phyloP scores from a whole-genome alignment of 1,140 invertebrate species.

The Trachymyrmex cornetzi region DNA sequence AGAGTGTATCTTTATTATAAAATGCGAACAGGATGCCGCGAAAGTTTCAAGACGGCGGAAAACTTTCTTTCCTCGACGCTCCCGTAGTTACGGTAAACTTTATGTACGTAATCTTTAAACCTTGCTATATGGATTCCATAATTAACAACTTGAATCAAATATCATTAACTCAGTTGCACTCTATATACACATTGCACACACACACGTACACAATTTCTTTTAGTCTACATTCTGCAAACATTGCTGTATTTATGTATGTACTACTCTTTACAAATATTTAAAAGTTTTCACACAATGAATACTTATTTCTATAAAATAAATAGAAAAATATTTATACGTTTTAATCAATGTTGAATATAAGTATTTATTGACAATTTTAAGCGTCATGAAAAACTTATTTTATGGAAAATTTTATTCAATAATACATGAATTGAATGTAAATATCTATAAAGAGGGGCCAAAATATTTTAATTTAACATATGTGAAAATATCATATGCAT shows the following conservation, averaged over 20 bases:
- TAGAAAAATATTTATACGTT: constrained; percentile 13
- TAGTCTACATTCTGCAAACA: neutral
- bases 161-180: constrained; percentile 38
- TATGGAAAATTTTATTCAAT: constrained; percentile 11
- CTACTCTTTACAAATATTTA: neutral
- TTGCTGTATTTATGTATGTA: neutral
- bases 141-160: constrained; percentile 58
- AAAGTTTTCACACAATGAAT: neutral
- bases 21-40: constrained; percentile 39
- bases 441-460: neutral
- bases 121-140: constrained; percentile 38
- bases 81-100: constrained; percentile 42
- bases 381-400: neutral
- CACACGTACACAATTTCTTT: neutral
- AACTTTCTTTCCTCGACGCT: constrained; percentile 44
- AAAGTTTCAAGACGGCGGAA: constrained; percentile 43
- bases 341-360: constrained; percentile 4
- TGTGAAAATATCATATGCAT: neutral
- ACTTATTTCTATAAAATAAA: neutral
- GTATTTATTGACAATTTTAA: constrained; percentile 4
- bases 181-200: neutral
- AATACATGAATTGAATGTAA: constrained; percentile 23
- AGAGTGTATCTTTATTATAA: constrained; percentile 59
- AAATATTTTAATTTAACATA: constrained; percentile 21
- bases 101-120: constrained; percentile 48